Conservation (phyloP, 2,888 invertebrate species). For the Pseudococcus viburni region DNA sequence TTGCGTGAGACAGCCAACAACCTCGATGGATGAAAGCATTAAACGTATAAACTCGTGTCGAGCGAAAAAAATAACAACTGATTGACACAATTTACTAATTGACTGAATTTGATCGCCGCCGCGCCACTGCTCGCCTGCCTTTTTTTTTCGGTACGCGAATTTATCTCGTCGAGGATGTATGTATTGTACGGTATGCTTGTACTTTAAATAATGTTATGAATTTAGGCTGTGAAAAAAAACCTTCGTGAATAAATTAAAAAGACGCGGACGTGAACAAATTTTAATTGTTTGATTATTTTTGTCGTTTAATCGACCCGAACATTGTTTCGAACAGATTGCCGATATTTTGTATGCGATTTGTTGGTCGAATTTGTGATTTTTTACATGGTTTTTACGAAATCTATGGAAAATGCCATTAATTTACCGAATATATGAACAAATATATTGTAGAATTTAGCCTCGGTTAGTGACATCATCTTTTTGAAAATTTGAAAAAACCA, state of each 20-base stretch:
- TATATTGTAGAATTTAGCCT: no score
- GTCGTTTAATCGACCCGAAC: no score
- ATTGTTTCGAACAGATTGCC: no score
- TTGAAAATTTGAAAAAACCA: no score
- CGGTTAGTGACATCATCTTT: no score
- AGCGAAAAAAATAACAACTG: conserved; percentile 49
- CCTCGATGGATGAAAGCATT: conserved; percentile 56
- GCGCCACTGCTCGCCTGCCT: background rate
- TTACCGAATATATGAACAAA: no score
- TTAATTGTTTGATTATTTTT: background rate
- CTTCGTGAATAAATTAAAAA: conserved; percentile 14
- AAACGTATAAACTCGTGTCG: conserved; percentile 44
- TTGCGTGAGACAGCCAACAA: conserved; percentile 58
- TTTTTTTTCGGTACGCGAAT: conserved; percentile 35
- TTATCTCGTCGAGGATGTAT: background rate
- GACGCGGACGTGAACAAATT: conserved; percentile 1
- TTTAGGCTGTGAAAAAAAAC: background rate
- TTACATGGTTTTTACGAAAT: no score
- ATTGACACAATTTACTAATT: conserved; percentile 54
- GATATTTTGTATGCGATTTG: no score
- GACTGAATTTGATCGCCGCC: conserved; percentile 26
- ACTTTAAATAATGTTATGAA: background rate
- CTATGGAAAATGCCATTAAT: no score
- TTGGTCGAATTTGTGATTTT: no score
- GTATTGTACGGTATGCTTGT: no score